phyloP scores from a whole-genome alignment of 2,888 invertebrate genomes.

The Hypselothyrea guttata region DNA sequence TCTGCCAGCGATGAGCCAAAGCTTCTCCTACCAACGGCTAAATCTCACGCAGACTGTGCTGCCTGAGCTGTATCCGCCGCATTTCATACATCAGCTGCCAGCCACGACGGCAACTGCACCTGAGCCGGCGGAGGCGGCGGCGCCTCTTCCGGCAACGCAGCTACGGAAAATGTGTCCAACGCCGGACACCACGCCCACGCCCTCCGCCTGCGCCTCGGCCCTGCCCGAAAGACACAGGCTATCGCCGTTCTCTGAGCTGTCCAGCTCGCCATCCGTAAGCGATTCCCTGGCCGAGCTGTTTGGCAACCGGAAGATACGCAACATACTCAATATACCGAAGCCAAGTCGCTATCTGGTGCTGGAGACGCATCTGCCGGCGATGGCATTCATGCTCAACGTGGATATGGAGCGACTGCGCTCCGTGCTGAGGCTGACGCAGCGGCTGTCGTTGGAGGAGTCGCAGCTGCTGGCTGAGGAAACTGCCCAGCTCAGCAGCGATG shows the following conservation, averaged over 20 bases:
- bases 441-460: slow-evolving; percentile 43
- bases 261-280: slow-evolving; percentile 65
- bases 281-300: slow-evolving; percentile 75
- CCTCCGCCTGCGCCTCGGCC: too few species aligned
- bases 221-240: background rate
- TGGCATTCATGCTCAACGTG: slow-evolving; percentile 67
- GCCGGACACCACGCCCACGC: slow-evolving; percentile 8
- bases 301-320: slow-evolving; percentile 58
- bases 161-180: slow-evolving; percentile 22
- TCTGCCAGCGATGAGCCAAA: background rate
- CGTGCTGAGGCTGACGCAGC: slow-evolving; percentile 54
- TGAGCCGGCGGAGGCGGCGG: background rate
- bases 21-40: slow-evolving; percentile 23
- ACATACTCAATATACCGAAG: slow-evolving; percentile 59
- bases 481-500: slow-evolving; percentile 8
- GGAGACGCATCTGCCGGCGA: slow-evolving; percentile 63
- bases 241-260: slow-evolving; percentile 12
- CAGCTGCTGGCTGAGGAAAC: slow-evolving; percentile 21
- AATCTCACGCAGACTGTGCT: slow-evolving; percentile 40
- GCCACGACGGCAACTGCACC: slow-evolving; percentile 18
- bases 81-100: slow-evolving; percentile 69
- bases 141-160: background rate
- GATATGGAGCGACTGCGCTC: slow-evolving; percentile 50
- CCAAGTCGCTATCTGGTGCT: slow-evolving; percentile 55
- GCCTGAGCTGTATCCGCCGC: slow-evolving; percentile 65